Evolutionary conservation across 2,797 vertebrate species (phyloP), one percentile per base, ranked within the genome.

Genomic region (Holocentrus rufus): DNA sequence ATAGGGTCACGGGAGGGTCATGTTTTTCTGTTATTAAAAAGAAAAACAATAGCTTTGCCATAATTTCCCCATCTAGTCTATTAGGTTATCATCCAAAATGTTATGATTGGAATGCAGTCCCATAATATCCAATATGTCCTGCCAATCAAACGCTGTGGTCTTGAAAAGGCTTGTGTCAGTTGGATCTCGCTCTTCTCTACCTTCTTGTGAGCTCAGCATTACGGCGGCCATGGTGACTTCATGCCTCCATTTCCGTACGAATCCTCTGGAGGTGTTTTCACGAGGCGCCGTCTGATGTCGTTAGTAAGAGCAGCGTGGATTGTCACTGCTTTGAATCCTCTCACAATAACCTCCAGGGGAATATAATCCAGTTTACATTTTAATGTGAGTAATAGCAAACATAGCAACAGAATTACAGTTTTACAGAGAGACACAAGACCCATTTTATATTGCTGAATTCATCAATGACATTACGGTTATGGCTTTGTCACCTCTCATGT

Each of bases 221-320:
- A 53, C 65, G 59, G 55, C 47, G 58, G 27, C 23, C 44, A 50
- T 65, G 57, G 59, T 69, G 76, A 79, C 64, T 30, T 20, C 54
- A 59, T 42, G 46, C 42, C 63, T 42, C 2, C 10, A 69, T 82
- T 66, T 50, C 36, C 65, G 62, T 64, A 31, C 59, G 82, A 72
- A 77, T 85, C 69, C 74, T 68, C 53, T 72, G 53, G 25, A 79
- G 74, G 70, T 76, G 72, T 65, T 65, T 73, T 31, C 66, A 67
- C 65, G 64, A 75, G 55, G 76, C 56, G 78, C 59, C 62, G 74
- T 56, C 49, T 81, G 60, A 76, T 81, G 78, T 76, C 69, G 76
- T 73, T 36, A 80, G 42, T 31, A 39, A 75, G 78, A 74, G 79
- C 78, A 83, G 70, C 54, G 59, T 70, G 53, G 64, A 49, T 60